Evolutionary conservation across 2,888 invertebrate genomes (phyloP), one percentile per base, ranked within the genome.

Genomic region (Luperina testacea): DNA sequence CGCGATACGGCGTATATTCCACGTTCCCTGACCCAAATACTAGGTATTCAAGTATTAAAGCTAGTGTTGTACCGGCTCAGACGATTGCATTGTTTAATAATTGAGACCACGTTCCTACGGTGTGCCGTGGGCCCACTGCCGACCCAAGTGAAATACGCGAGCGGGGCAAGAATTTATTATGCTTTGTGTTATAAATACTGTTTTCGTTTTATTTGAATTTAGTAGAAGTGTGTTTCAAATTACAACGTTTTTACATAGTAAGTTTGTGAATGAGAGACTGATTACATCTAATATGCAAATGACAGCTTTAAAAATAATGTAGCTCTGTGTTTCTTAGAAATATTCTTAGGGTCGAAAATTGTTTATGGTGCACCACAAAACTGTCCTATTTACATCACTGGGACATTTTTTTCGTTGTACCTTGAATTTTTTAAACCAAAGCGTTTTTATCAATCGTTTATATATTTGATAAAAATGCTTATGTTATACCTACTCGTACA

Each of bases 51-150:
- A 96, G 96, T 96, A 96, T 96, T 96, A 94, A 96, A 93, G 94
- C 92, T 93, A 93, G 94, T 94, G 95, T 92, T 93, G 94, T 91
- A 86, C 91, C 87, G 89, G 90, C 89, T 89, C 91, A 90, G 92
- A 91, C 95, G 95, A 96, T 95, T 96, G 95, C 95, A 94, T 95
- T 95, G 94, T 93, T 96, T 95, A 96, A 96, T 96, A 96, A 96
- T 96, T 95, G 95, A 96, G 92, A 91, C 92, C 93, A 89, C 93
- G 93, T 93, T 93, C 93, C 94, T 87, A 88, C 92, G 91, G 85
- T 84, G 92, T 92, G 80, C 71, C 59, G 82, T 73, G 75, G 59
- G 87, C 86, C 81, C 17, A 79, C 63, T n/a, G 86, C 85, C 81
- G 24, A 82, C 67, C 32, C 79, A 90, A 91, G 91, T 84, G 63